Base-by-base conservation (phyloP, 2,888 invertebrate species). In the Campoplex capitator region DNA sequence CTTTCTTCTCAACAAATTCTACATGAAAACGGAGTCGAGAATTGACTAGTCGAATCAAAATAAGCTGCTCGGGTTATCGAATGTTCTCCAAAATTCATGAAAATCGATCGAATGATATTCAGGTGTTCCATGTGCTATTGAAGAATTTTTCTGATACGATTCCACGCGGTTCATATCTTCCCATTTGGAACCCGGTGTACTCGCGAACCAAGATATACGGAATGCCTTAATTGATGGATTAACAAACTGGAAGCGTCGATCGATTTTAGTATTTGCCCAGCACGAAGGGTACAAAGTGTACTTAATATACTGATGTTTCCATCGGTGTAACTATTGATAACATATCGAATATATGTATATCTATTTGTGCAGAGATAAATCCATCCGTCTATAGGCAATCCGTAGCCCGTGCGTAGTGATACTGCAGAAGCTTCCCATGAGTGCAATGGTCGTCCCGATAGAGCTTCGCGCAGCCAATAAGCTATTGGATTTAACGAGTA, bases 401-500 rank as follows among this genome's bases (percentile, higher is more conserved):
- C 82, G 68, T 68, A 42, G 75, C 45, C 45, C 18, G 16, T 62
- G 18, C 70, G 62, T 38, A 35, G 82, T 79, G 78, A 75, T 84
- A 87, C 42, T 48, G 51, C 58, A 68, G 58, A 32, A 75, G 54
- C 28, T 76, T 76, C 87, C 87, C 75, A 65, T 42, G 84, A 82
- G 76, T 45, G 67, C 79, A 79, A 85, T 84, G 58, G 35, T 18
- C 54, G 48, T 65, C 54, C 82, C 58, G 82, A 84, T 83, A 68
- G 87, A 76, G 76, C 75, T 75, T 82, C 78, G 75, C 75, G 67
- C 79, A 84, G 74, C 87, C 87, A 79, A 87, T 87, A 82, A 82
- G 84, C 87, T 82, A 82, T 87, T 87, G 65, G 75, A 87, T 82
- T 87, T 87, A 87, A 87, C 87, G 87, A 83, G 82, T 74, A n/a